These are phyloP conservation scores for Hyperopisus bebe DNA, from an alignment of 2,113 vertebrate genomes.

Conservation along the genomic window DNA sequence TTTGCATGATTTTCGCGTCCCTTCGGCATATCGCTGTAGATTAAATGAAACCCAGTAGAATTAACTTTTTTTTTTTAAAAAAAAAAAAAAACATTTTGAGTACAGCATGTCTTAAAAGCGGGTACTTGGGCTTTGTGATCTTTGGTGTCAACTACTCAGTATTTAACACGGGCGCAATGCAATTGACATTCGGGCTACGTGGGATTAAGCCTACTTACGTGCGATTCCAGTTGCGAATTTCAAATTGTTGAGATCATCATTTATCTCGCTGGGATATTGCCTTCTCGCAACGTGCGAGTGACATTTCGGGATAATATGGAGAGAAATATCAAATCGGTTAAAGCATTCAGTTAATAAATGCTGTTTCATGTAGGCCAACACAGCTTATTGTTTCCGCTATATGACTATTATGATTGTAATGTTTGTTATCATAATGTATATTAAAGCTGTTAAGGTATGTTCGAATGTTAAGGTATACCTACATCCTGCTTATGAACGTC, in stretches of 20 bases:
- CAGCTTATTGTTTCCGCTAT: neutral
- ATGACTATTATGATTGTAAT: neutral
- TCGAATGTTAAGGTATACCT: neutral
- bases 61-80: neutral
- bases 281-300: neutral
- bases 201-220: neutral
- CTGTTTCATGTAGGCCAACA: neutral
- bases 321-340: neutral
- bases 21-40: neutral
- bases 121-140: neutral
- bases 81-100: neutral
- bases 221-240: neutral
- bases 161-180: neutral
- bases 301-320: neutral
- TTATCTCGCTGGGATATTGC: neutral
- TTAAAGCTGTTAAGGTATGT: neutral
- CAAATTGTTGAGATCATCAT: neutral
- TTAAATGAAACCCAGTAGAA: neutral
- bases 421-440: neutral
- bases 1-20: neutral
- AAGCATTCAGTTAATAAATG: neutral
- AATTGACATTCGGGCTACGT: neutral
- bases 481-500: neutral
- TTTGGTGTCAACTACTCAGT: neutral
- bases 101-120: neutral